Evolutionary conservation across 2,888 invertebrate genomes (phyloP), one percentile per base, ranked within the genome.

Genomic region (Meiosimyza decipiens): DNA sequence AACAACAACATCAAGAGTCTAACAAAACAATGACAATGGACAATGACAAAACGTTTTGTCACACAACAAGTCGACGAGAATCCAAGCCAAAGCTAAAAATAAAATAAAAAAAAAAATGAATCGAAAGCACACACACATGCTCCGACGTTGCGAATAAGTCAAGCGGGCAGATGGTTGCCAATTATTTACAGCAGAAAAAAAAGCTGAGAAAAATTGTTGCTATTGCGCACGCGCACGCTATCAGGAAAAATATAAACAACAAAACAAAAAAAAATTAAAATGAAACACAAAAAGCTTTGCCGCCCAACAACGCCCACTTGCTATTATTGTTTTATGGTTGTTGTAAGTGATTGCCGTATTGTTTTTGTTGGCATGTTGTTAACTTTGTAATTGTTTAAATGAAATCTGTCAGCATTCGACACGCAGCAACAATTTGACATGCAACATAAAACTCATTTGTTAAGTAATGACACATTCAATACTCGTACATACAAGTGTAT

Each of bases 41-140:
- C 62, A 62, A 62, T 47, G 47, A 62, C 62, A 62, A 62, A 57
- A 57, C 57, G 57, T 57, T 57, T 28, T 57, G 57, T 28, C 57
- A 57, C 9, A 40, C 40, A 40, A 40, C 40, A 40, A 28, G 40
- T 40, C 40, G 40, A 40, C 40, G 9, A 12, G 28, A 18, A 16
- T 13, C 22, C 57, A 57, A 57, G 22, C 22, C 57, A 57, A 28
- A 57, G 18, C 28, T 13, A 28, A 57, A 22, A 15, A 22, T 16
- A 28, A 28, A 9, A 57, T 7, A 40, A 28, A 28, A 28, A 3
- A 28, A 28, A 28, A 28, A 28, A 28, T 28, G 28, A 28, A 3
- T 28, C 28, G 28, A 28, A 28, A 40, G 9, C 40, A 40, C 6
- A 40, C 9, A 40, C 40, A 9, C 40, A 40, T 40, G 28, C 28